Conservation (phyloP, 2,113 vertebrate species). For the Podarcis raffonei region DNA sequence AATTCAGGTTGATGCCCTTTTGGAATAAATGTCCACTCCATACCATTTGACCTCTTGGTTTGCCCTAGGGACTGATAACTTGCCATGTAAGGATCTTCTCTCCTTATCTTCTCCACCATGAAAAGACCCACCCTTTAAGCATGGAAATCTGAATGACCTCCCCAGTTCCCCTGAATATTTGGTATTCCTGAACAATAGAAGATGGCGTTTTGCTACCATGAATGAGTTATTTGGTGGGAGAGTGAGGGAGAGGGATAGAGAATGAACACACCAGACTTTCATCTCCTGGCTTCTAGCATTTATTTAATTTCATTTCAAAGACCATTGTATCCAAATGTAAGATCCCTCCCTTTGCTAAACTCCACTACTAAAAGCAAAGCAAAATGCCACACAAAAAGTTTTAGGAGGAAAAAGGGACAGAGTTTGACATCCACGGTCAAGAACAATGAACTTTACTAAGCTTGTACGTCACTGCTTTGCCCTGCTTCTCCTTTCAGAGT, state of each 20-base stretch:
- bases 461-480: not conserved
- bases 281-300: rapidly evolving
- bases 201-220: not conserved
- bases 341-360: not conserved
- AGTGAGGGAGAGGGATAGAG: too few relatives aligned
- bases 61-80: not conserved
- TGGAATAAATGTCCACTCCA: not conserved
- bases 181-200: not conserved
- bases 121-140: not conserved
- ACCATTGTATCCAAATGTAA: slow-evolving; percentile 14
- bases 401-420: not conserved
- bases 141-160: not conserved
- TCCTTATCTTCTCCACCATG: not conserved
- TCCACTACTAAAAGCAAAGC: not conserved
- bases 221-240: too few relatives aligned
- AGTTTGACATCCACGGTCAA: not conserved
- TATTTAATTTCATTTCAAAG: slow-evolving; percentile 22
- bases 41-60: not conserved
- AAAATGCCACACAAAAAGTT: too few relatives aligned
- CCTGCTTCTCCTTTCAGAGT: slow-evolving; percentile 3
- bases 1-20: not conserved
- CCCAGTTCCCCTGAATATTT: not conserved
- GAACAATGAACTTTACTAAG: not conserved
- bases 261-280: rapidly evolving
- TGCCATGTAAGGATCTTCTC: not conserved